A percentile compares a stretch with the other conserved stretches of the same genome.
phyloP scores from a whole-genome alignment of 2,113 vertebrate species.

The Siniperca chuatsi region DNA sequence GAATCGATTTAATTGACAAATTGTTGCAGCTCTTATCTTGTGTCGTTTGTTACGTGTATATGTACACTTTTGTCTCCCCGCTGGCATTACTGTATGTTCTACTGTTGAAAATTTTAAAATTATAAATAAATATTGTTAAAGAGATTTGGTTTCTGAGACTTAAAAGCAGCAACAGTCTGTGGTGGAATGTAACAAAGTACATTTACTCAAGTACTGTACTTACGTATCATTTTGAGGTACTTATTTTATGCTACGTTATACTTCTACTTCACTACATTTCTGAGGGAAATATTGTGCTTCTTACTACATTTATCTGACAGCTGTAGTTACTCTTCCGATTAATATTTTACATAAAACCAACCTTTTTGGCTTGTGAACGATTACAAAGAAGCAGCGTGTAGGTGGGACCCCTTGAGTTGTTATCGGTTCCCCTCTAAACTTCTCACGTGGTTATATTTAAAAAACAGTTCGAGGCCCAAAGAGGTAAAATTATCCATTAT shows the following conservation, averaged over 20 bases:
- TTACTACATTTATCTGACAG: no score
- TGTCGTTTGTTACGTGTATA: neutral
- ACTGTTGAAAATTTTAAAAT: neutral
- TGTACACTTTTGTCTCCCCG: neutral
- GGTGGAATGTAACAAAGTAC: neutral
- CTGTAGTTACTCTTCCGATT: neutral
- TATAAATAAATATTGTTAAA: neutral
- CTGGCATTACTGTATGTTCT: neutral
- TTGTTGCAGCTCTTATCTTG: neutral
- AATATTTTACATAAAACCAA: no score
- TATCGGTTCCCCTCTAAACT: no score
- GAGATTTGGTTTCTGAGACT: neutral
- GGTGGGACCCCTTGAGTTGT: no score
- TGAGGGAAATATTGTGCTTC: neutral
- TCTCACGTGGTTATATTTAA: no score
- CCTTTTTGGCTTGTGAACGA: no score
- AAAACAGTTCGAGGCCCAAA: no score
- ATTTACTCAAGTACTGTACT: no score
- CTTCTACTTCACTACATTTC: neutral
- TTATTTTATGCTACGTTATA: no score
- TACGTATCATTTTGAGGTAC: no score
- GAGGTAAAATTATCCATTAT: no score
- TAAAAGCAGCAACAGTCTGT: neutral
- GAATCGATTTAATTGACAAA: neutral
- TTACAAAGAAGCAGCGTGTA: no score